phyloP scores from a whole-genome alignment of 2,113 vertebrate genomes.

The Mastomys coucha region DNA sequence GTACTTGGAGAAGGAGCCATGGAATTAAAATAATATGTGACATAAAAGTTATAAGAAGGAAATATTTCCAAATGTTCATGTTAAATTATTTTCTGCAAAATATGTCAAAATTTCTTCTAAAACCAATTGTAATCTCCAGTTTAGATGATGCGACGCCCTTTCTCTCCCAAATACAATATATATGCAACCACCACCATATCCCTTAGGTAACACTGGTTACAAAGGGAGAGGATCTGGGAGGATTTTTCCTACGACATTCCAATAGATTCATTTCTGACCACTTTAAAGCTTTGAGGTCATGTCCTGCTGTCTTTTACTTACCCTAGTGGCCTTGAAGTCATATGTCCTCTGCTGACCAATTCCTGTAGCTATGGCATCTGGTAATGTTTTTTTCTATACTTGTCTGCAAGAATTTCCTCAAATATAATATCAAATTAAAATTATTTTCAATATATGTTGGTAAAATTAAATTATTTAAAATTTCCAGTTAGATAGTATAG shows the following conservation, averaged over 20 bases:
- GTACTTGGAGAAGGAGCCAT: background rate
- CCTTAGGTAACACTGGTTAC: background rate
- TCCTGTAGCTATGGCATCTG: background rate
- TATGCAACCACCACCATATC: background rate
- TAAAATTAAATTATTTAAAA: background rate
- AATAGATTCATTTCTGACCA: background rate
- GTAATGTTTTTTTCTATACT: background rate
- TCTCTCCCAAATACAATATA: background rate
- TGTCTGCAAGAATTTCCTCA: background rate
- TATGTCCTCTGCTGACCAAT: background rate
- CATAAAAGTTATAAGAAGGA: slow-evolving; percentile 33
- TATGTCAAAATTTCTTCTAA: background rate
- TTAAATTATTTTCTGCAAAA: background rate
- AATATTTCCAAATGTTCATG: background rate
- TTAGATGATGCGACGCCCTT: background rate
- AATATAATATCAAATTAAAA: background rate
- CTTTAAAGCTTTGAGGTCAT: background rate
- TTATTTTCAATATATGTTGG: slow-evolving; percentile 38
- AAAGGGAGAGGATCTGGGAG: background rate
- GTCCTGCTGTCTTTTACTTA: background rate
- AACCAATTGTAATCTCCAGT: background rate
- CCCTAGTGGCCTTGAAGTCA: background rate
- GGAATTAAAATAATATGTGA: slow-evolving; percentile 11
- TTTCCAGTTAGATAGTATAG: background rate
- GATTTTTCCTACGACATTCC: background rate